These are phyloP conservation scores for Xestobium rufovillosum DNA, from an alignment of 2,888 invertebrate genomes.

Conservation along the genomic window DNA sequence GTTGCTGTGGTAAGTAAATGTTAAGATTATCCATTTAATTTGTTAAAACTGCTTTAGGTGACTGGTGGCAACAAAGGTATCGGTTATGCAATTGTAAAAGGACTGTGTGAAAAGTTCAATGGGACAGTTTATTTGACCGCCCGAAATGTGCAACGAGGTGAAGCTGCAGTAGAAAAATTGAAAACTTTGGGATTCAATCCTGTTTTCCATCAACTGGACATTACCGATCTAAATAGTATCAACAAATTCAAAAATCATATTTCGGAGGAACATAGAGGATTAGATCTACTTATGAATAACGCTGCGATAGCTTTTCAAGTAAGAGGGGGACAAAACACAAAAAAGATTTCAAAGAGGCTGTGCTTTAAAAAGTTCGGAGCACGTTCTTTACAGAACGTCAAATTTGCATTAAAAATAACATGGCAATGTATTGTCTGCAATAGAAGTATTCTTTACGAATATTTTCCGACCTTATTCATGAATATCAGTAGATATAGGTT, in stretches of 20 bases:
- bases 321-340: too few relatives aligned
- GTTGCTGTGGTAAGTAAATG: constrained; percentile 26
- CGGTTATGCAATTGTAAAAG: constrained; percentile 60
- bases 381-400: too few relatives aligned
- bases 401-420: too few relatives aligned
- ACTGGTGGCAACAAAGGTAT: constrained; percentile 68
- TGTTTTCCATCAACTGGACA: constrained; percentile 62
- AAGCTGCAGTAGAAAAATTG: constrained; percentile 52
- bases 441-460: too few relatives aligned
- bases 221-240: constrained; percentile 54
- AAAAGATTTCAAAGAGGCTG: too few relatives aligned
- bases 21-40: too few relatives aligned
- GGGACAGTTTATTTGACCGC: constrained; percentile 66
- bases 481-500: too few relatives aligned
- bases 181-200: constrained; percentile 49
- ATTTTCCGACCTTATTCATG: too few relatives aligned
- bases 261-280: constrained; percentile 53
- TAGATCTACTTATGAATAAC: constrained; percentile 70
- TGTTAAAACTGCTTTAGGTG: constrained; percentile 42
- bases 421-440: too few relatives aligned
- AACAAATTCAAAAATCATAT: constrained; percentile 52
- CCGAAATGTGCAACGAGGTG: constrained; percentile 50
- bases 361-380: too few relatives aligned
- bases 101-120: constrained; percentile 55
- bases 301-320: constrained; percentile 65